A percentile compares a stretch with the other conserved stretches of the same genome.
Conservation (phyloP, 2,888 invertebrate genomes). For the Platyscelio sp. region DNA sequence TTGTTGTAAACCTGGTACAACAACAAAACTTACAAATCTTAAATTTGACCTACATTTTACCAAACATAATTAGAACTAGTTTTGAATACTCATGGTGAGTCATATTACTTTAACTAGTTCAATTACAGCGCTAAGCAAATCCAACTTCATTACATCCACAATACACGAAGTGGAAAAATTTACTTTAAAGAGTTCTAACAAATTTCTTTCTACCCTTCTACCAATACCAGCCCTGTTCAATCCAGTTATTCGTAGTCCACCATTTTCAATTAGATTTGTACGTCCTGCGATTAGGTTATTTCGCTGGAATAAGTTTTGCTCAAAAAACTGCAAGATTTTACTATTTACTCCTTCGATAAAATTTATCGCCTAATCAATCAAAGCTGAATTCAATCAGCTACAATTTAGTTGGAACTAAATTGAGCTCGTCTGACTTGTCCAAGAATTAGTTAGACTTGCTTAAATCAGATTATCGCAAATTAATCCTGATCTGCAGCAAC, state of each 20-base stretch:
- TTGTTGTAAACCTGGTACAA: too few relatives aligned
- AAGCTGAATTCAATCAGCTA: conserved; percentile 16
- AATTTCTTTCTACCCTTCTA: too few relatives aligned
- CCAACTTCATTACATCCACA: conserved; percentile 16
- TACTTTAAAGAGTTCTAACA: too few relatives aligned
- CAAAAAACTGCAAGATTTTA: not conserved
- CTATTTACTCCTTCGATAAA: too few relatives aligned
- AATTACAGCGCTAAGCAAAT: conserved; percentile 17
- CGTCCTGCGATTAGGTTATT: too few relatives aligned
- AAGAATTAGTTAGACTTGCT: conserved; percentile 53
- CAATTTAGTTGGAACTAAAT: conserved; percentile 28
- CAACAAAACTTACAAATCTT: too few relatives aligned
- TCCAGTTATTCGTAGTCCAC: too few relatives aligned
- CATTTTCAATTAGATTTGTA: too few relatives aligned
- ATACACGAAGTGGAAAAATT: not conserved
- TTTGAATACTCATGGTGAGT: conserved; percentile 16
- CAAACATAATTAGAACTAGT: conserved; percentile 29
- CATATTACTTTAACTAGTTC: conserved; percentile 24
- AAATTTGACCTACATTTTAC: conserved; percentile 28
- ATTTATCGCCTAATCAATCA: conserved; percentile 30
- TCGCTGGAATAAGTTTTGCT: too few relatives aligned
- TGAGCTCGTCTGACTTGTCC: conserved; percentile 34
- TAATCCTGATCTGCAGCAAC: conserved; percentile 44
- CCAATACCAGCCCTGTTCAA: too few relatives aligned
- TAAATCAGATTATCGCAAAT: conserved; percentile 55